Evolutionary conservation across 1,140 invertebrate genomes (phyloP).

Genomic region (Asbolus verrucosus): DNA sequence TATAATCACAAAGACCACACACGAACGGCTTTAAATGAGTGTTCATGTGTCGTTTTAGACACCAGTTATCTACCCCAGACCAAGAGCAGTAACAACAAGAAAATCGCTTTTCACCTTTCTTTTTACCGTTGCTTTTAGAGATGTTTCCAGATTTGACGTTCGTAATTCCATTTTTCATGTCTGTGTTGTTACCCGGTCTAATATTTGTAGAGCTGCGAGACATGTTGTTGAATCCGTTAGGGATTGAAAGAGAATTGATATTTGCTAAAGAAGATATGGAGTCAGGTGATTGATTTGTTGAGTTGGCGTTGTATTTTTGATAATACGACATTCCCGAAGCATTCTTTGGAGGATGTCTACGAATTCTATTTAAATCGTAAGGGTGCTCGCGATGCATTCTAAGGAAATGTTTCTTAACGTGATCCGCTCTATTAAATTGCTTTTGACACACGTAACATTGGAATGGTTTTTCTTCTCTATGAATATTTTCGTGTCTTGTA

Average conservation of each 20-base stretch:
- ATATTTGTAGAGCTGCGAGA: conserved; percentile 53
- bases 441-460: conserved; percentile 92
- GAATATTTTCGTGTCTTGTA: conserved; percentile 96
- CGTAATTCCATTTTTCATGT: conserved; percentile 50
- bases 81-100: conserved; percentile 89
- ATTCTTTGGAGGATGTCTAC: conserved; percentile 70
- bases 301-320: conserved; percentile 61
- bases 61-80: conserved; percentile 95
- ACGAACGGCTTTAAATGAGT: conserved; percentile 92
- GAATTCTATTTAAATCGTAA: conserved; percentile 87
- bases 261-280: conserved; percentile 54
- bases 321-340: conserved; percentile 67
- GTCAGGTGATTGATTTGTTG: conserved; percentile 55
- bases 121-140: conserved; percentile 58
- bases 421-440: conserved; percentile 94
- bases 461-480: conserved; percentile 93
- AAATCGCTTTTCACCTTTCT: conserved; percentile 70
- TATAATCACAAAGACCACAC: conserved; percentile 90
- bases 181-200: conserved; percentile 44
- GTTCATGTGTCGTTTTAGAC: conserved; percentile 89
- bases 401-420: conserved; percentile 94
- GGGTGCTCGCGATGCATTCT: conserved; percentile 89
- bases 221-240: conserved; percentile 61
- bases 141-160: conserved; percentile 54
- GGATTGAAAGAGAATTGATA: conserved; percentile 60